Conservation (phyloP, 2,888 invertebrate species). For the Erannis defoliaria region DNA sequence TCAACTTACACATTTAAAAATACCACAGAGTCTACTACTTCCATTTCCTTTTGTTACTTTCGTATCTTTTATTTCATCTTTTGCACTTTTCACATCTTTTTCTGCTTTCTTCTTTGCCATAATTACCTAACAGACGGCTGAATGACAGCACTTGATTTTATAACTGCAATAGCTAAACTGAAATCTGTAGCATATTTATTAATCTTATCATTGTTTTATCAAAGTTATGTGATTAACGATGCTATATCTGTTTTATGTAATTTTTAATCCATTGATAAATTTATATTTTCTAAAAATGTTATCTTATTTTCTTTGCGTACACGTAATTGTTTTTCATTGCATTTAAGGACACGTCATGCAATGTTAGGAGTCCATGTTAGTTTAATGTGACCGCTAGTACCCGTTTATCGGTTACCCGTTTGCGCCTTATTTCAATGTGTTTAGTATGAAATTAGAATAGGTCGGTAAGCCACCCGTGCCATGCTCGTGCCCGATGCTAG, state of each 20-base stretch:
- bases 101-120: conserved; percentile 37
- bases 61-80: conserved; percentile 12
- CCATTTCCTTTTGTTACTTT: conserved; percentile 1
- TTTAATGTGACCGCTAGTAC: too few relatives aligned
- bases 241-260: conserved; percentile 43
- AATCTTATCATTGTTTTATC: conserved; percentile 29
- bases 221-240: conserved; percentile 26
- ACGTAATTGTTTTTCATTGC: conserved; percentile 11
- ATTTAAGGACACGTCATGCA: conserved; percentile 3
- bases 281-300: background rate
- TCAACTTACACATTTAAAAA: conserved; percentile 38
- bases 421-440: too few relatives aligned
- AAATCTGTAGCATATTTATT: background rate
- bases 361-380: too few relatives aligned
- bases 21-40: conserved; percentile 8
- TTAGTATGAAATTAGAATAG: too few relatives aligned
- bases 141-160: conserved; percentile 7
- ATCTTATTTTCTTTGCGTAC: conserved; percentile 4
- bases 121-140: background rate
- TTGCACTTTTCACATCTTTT: conserved; percentile 22
- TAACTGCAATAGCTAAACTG: conserved; percentile 25
- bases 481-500: too few relatives aligned
- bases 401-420: too few relatives aligned
- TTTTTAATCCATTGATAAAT: conserved; percentile 40
- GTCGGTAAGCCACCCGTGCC: too few relatives aligned